Conservation (phyloP, 2,113 vertebrate genomes). For the Cheirogaleus medius region DNA sequence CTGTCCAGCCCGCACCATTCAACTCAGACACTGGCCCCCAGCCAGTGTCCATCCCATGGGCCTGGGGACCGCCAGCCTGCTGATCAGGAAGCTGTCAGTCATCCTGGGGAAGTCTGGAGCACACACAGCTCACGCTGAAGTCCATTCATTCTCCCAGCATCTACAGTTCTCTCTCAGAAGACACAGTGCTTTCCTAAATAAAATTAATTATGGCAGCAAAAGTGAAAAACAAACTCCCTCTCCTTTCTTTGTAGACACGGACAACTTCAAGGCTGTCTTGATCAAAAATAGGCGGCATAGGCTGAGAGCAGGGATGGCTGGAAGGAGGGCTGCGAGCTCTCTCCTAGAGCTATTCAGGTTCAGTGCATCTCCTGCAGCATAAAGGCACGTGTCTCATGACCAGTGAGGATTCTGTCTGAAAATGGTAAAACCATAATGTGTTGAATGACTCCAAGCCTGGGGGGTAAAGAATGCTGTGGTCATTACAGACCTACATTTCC, state of each 20-base stretch:
- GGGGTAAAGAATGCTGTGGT: fast-evolving
- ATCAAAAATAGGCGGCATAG: background rate
- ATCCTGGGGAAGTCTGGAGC: background rate
- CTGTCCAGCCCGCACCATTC: background rate
- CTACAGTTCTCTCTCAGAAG: background rate
- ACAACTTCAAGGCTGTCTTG: background rate
- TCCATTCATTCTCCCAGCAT: background rate
- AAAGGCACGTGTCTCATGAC: fast-evolving
- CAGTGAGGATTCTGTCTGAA: background rate
- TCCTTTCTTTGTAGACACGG: background rate
- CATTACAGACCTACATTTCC: background rate
- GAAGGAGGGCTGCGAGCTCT: too few species aligned
- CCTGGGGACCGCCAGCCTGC: background rate
- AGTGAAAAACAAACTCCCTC: background rate
- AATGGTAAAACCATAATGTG: background rate
- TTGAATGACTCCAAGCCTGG: background rate
- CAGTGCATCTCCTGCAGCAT: background rate
- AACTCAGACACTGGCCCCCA: background rate
- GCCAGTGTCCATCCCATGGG: background rate
- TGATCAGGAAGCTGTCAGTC: background rate
- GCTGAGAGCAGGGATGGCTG: background rate
- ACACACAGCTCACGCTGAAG: fast-evolving
- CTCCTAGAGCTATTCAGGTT: fast-evolving
- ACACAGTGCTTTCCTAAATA: background rate
- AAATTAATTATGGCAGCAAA: background rate